Base-by-base conservation (phyloP, 2,888 invertebrate species). In the Ectropis crepuscularia region DNA sequence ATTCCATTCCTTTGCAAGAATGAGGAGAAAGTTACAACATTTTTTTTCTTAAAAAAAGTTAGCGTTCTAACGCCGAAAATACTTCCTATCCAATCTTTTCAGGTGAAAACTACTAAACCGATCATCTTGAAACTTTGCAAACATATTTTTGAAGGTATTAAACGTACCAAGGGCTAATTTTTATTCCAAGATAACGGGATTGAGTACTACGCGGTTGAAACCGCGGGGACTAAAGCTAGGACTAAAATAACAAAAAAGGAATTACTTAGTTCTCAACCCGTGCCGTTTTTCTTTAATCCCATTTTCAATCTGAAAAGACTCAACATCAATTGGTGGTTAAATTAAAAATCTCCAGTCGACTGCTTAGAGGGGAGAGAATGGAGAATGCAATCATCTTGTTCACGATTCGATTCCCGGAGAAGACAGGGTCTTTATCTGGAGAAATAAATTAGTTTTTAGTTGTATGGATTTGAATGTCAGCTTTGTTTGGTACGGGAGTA, bases 361-460 rank as follows among this genome's bases (percentile, higher is more conserved):
- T 63, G 46, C 53, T 67, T 53, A 61, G 59, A 59, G 63, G 16
- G 16, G 16, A 28, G 16, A 28, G 16, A 28, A 28, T 61, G 61
- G 57, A 43, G 63, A 57, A 62, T 62, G 67, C 61, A 66, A 58
- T 72, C 64, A 67, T 64, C 64, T 59, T 65, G 57, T 59, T 49
- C 42, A 2, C 39, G 54, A 55, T 62, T 55, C 59, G 51, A 58
- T 62, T 62, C 58, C 50, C 41, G 61, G 36, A 51, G 16, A 53
- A 63, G 45, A 53, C 49, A 49, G 45, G 45, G 53, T 55, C 62
- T 62, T 62, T 66, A 62, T 59, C 48, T 42, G 57, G 11, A 47
- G 57, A 66, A 63, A 67, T 67, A 67, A 67, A 67, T 70, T 70
- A 64, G 62, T 64, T 70, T 66, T 60, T 65, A 64, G 61, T 63